Base-by-base conservation (phyloP, 2,888 invertebrate species). In the Gari tellinella region DNA sequence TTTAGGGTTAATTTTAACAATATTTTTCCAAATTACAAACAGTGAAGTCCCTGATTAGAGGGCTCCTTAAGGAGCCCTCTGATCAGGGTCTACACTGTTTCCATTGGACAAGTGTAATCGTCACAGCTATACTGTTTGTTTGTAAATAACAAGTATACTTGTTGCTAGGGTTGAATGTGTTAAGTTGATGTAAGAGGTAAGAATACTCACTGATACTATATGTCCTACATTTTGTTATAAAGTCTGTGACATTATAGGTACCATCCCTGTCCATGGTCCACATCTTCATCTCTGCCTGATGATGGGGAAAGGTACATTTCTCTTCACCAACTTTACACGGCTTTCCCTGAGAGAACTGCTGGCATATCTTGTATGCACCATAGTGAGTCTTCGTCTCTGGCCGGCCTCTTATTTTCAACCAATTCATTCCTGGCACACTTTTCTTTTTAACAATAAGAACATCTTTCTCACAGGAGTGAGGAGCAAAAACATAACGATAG, bases 211-310 rank as follows among this genome's bases (percentile, higher is more conserved):
- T 67, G 43, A 83, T 80, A 23, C 77, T 76, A 48, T 72, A 61
- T 40, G 53, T 53, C 26, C 57, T 64, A 21, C 85, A 74, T 37
- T 82, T 76, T 3, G 58, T 69, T n/a, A 89, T 79, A 64, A 89
- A 90, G 19, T 65, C 68, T 8, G 58, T 63, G 12, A 89, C 76
- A 48, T 58, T 74, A 53, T 90, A 87, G 2, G 62, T 53, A 8
- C 82, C 85, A 2, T 86, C 83, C 37, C 83, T 80, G 45, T 90
- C 89, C 79, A 84, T 60, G 5, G 76, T 74, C 89, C 89, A 89
- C 4, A 88, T 72, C 14, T 76, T 69, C 25, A 80, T 41, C 55
- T 89, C 89, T 10, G 83, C 82, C 38, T 74, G 65, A 46, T 84
- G 86, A 60, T 89, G 89, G 2, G 87, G 80, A 69, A 88, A 88